These are phyloP conservation scores for Falco berigora DNA, from an alignment of 2,797 vertebrate species.

Conservation along the genomic window DNA sequence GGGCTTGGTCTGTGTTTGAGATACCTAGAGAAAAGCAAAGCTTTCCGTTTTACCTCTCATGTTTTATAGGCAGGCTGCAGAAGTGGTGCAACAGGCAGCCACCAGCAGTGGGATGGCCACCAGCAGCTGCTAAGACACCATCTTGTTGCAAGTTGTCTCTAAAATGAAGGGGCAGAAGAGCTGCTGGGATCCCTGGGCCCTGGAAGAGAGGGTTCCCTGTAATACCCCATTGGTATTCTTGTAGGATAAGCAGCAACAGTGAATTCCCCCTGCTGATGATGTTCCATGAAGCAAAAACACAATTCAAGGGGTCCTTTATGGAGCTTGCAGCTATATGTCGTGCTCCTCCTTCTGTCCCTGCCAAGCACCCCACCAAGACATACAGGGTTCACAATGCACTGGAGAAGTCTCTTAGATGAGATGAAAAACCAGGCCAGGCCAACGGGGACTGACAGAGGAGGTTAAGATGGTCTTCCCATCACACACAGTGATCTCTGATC, in stretches of 20 bases:
- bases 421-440: not conserved
- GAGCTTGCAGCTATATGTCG: not conserved
- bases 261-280: not conserved
- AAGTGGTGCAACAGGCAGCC: not conserved
- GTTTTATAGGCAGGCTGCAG: not conserved
- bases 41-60: not conserved
- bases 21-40: conserved; percentile 31
- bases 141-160: not conserved
- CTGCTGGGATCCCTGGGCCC: not conserved
- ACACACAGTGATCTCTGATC: not conserved
- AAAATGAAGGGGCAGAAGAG: not conserved
- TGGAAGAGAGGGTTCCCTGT: not conserved
- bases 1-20: conserved; percentile 73
- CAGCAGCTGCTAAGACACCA: not conserved
- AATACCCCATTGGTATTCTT: not conserved
- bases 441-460: not conserved
- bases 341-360: not conserved
- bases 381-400: not conserved
- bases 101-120: not conserved
- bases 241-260: not conserved
- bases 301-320: not conserved
- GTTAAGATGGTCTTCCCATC: not conserved
- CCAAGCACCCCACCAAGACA: not conserved
- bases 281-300: not conserved
- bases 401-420: not conserved